phyloP scores from a whole-genome alignment of 2,113 vertebrate genomes.

The Perca fluviatilis region DNA sequence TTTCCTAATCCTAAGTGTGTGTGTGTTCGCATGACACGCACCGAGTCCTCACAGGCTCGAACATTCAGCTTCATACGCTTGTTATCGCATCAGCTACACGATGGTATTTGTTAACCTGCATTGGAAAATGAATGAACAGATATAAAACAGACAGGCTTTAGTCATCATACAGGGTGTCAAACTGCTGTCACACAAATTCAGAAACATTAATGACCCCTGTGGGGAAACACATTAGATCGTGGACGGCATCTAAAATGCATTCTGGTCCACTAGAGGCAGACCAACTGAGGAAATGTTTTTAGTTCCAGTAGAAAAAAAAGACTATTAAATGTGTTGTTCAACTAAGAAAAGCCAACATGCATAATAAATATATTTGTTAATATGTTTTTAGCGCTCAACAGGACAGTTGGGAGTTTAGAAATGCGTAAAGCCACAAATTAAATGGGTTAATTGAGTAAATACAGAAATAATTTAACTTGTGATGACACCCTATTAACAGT shows the following conservation, averaged over 20 bases:
- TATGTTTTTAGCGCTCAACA: constrained; percentile 29
- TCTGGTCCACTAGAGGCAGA: constrained; percentile 13
- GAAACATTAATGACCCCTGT: constrained; percentile 13
- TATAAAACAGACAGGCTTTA: constrained; percentile 24
- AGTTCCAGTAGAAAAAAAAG: constrained; percentile 36
- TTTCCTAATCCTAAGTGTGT: background rate
- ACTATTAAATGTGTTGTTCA: background rate
- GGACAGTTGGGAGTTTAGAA: constrained; percentile 11
- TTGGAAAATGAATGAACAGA: background rate
- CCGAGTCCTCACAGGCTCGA: constrained; percentile 31
- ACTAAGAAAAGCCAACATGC: constrained; percentile 53
- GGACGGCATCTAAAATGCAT: background rate
- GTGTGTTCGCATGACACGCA: background rate
- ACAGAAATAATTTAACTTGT: constrained; percentile 17
- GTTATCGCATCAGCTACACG: constrained; percentile 72
- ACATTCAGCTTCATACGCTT: constrained; percentile 75
- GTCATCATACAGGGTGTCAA: constrained; percentile 35
- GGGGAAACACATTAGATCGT: background rate
- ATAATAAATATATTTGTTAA: constrained; percentile 52
- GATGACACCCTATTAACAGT: background rate
- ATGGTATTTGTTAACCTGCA: constrained; percentile 30
- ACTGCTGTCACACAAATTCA: constrained; percentile 24
- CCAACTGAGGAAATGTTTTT: background rate
- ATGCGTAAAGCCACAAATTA: constrained; percentile 13
- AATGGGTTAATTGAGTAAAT: constrained; percentile 21